Base-by-base conservation (phyloP, 1,140 invertebrate species). In the Hylyphantes graminicola region DNA sequence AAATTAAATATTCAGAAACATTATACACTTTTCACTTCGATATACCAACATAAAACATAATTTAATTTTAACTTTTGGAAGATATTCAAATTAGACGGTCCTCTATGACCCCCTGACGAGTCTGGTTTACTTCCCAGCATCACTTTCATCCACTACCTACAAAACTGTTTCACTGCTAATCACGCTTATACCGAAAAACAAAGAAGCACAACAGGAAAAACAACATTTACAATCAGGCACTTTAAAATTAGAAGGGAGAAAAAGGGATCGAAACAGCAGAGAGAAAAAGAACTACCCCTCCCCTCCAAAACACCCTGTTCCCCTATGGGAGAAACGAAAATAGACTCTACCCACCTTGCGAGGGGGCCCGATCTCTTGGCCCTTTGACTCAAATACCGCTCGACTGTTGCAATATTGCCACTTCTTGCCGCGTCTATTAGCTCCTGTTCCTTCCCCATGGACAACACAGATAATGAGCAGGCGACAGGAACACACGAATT, bases 371-470 rank as follows among this genome's bases (percentile, higher is more conserved):
- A 95, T 92, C 95, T 94, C 92, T 95, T 96, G 87, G 94, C 94
- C 92, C 95, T 93, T 90, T 95, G 94, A 88, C 92, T 93, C 86
- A 98, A 91, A 88, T 98, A 95, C 92, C 97, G 97, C 90, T 97
- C 96, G 70, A 98, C 95, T 87, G 94, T 93, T 85, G 92, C 91
- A 87, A 94, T 92, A 91, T 97, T 96, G 89, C 96, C 97, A 91
- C 94, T 96, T 88, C 96, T 93, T 86, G 96, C 96, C 88, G 96
- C 97, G 89, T 98, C 96, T 89, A 98, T 92, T 90, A 98, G 93
- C 91, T 98, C 96, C 90, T 97, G 95, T 90, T 98, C 96, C 91
- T 97, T 97, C 89, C 96, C 96, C 96, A 98, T 91, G 88, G 94
- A 94, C 54, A 21, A 35, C 68, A 63, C 63, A 51, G 64, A 78